Conservation (phyloP, 2,113 vertebrate species). For the Bubalus kerabau region DNA sequence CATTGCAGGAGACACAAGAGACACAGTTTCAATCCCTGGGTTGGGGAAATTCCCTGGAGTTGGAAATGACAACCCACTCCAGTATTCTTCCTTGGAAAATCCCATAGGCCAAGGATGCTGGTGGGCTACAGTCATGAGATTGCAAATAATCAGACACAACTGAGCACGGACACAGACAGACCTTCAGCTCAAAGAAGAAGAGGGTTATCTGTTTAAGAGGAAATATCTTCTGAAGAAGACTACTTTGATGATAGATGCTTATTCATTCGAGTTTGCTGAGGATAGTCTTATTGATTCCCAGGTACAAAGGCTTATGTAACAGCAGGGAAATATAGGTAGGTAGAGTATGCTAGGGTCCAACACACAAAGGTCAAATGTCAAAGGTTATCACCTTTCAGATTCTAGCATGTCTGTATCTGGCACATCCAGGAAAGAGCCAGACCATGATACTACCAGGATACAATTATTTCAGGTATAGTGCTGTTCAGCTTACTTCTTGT, state of each 20-base stretch:
- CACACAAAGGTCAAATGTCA: background rate
- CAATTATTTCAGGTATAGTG: background rate
- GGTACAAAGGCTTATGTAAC: background rate
- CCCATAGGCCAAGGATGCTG: background rate
- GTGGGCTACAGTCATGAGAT: background rate
- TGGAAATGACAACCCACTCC: background rate
- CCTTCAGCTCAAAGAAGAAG: background rate
- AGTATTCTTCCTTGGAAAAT: background rate
- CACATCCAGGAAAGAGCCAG: background rate
- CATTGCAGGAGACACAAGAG: background rate
- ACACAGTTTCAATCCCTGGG: background rate
- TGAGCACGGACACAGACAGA: background rate
- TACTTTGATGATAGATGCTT: background rate
- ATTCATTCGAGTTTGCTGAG: background rate
- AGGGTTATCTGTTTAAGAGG: background rate
- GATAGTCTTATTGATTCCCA: background rate
- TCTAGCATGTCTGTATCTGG: background rate
- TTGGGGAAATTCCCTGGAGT: background rate
- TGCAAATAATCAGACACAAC: background rate
- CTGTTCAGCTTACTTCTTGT: background rate
- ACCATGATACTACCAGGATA: background rate
- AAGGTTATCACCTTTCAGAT: background rate
- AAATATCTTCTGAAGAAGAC: background rate
- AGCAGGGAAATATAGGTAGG: background rate
- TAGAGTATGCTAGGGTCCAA: background rate